Evolutionary conservation across 2,888 invertebrate genomes (phyloP).

Genomic region (Coelogynopora nodosa): DNA sequence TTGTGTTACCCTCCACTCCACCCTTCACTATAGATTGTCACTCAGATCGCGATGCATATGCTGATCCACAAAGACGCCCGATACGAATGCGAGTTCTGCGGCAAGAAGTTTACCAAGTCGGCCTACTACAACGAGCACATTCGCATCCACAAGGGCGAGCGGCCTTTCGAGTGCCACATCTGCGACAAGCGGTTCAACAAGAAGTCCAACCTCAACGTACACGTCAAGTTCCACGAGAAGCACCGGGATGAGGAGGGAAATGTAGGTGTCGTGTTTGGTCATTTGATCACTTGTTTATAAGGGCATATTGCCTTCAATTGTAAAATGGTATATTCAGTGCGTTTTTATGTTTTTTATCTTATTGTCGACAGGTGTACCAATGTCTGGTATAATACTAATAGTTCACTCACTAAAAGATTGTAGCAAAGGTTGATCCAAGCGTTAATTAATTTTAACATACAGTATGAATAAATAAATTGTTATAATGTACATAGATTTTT

Average conservation of each 20-base stretch:
- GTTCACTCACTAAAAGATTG: no score
- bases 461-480: no score
- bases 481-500: no score
- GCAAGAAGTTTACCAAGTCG: constrained; percentile 46
- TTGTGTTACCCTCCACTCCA: no score
- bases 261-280: constrained; percentile 26
- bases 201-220: constrained; percentile 46
- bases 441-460: no score
- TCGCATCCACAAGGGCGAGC: constrained; percentile 47
- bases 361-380: no score
- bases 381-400: no score
- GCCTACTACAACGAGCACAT: constrained; percentile 47
- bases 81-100: constrained; percentile 45
- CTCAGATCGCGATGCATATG: constrained; percentile 47
- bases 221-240: constrained; percentile 46
- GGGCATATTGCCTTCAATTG: neutral
- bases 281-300: neutral
- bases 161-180: constrained; percentile 46
- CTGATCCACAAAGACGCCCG: constrained; percentile 46
- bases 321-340: neutral
- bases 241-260: constrained; percentile 47
- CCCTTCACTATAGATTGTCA: constrained; percentile 36
- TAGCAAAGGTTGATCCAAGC: no score
- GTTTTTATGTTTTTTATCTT: no score
- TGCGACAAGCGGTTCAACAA: constrained; percentile 45